Base-by-base conservation (phyloP, 2,888 invertebrate species). In the Kuschelorhynchus macadamiae region DNA sequence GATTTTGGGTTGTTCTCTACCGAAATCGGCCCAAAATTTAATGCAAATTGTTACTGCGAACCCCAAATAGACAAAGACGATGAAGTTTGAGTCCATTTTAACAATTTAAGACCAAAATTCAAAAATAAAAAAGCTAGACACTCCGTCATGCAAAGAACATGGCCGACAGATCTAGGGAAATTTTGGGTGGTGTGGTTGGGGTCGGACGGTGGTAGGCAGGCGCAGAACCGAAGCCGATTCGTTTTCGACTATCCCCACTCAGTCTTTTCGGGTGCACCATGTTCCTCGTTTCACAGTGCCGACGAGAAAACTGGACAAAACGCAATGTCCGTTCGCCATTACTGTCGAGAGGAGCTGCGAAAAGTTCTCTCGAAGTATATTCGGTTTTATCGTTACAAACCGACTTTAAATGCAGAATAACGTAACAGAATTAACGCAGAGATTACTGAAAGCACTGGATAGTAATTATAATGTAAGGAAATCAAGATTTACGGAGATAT, bases 381-480 rank as follows among this genome's bases (percentile, higher is more conserved):
- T 79, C 82, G 83, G 81, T 83, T 83, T 83, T 81, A 81, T 79
- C 82, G 82, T 75, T 82, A 82, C 82, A 83, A 81, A 82, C 81
- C 81, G 81, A 82, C 79, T 88, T 88, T 91, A 91, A 91, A 91
- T 91, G 91, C 91, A 90, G 90, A 88, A 89, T 88, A 89, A 90
- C 88, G 90, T 91, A 87, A 90, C 90, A 88, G 94, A 96, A 89
- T 91, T 97, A 89, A 95, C 95, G 89, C 92, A 94, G 88, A 94
- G 92, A 91, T 92, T 97, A 91, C 92, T 94, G 89, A 92, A 93
- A 91, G 94, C 96, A 87, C 91, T 97, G 89, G 96, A 97, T 92
- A 92, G 90, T 89, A 94, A 95, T 88, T 95, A 96, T 90, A 96
- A 97, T 96, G 97, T 97, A 94, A 96, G 96, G 94, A 78, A 75